Conservation (phyloP, 2,888 invertebrate genomes). For the Hyposoter didymator region DNA sequence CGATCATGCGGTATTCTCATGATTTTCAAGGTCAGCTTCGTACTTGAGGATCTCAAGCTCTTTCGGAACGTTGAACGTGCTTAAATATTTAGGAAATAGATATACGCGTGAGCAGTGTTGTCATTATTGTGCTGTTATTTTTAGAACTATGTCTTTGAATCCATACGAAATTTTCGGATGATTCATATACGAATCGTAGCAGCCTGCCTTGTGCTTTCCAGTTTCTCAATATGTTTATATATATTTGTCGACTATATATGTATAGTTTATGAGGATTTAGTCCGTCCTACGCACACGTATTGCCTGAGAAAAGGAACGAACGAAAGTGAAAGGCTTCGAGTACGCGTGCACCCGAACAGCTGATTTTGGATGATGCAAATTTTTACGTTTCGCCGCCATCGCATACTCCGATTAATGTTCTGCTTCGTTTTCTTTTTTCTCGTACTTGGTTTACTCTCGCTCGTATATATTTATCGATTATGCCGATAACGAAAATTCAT, state of each 20-base stretch:
- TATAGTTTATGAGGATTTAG: background rate
- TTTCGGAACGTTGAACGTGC: background rate
- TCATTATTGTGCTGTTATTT: constrained; percentile 19
- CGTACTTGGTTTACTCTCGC: background rate
- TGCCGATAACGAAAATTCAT: background rate
- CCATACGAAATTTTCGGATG: constrained; percentile 44
- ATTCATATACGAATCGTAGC: constrained; percentile 36
- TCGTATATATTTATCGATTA: background rate
- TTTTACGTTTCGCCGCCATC: constrained; percentile 35
- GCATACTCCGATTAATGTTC: background rate
- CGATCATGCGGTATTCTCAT: constrained; percentile 39
- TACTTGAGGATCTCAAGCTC: background rate
- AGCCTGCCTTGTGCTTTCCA: background rate
- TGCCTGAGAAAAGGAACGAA: background rate
- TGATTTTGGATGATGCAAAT: constrained; percentile 45
- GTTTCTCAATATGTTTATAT: background rate
- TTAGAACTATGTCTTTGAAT: background rate
- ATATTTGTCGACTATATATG: background rate
- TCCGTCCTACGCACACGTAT: background rate
- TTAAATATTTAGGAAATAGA: background rate
- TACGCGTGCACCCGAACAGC: constrained; percentile 42
- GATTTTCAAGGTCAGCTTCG: constrained; percentile 17
- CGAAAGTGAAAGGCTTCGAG: constrained; percentile 62
- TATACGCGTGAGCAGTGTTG: background rate
- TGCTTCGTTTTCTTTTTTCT: background rate